These are phyloP conservation scores for Cladopsammia gracilis DNA, from an alignment of 64 coral and sea anemone species.

Conservation along the genomic window DNA sequence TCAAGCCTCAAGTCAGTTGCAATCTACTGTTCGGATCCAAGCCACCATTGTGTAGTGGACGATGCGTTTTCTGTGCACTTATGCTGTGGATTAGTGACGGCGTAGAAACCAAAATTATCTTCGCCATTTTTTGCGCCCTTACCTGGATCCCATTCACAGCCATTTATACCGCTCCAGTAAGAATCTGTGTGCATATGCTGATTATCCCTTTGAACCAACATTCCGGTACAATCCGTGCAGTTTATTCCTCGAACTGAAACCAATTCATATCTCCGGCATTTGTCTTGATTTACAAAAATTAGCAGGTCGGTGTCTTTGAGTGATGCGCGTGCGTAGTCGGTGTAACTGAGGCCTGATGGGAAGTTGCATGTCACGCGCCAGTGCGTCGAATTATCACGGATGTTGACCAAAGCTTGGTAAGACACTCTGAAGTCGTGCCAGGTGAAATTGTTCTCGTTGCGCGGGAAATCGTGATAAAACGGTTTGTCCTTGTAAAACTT, in stretches of 20 bases:
- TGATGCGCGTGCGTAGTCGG: conserved; percentile 35
- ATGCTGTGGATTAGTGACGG: background rate
- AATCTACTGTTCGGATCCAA: conserved; percentile 23
- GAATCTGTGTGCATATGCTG: conserved; percentile 49
- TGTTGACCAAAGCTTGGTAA: conserved; percentile 19
- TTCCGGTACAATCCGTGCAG: background rate
- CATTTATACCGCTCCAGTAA: conserved; percentile 13
- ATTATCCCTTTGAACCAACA: conserved; percentile 10
- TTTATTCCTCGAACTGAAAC: conserved; percentile 34
- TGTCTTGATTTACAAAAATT: conserved; percentile 15
- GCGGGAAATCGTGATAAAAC: conserved; percentile 32
- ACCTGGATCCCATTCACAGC: background rate
- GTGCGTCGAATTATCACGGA: conserved; percentile 32
- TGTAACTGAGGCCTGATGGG: conserved; percentile 16
- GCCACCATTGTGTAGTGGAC: conserved; percentile 72
- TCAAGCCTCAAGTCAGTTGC: too few relatives aligned
- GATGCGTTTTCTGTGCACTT: conserved; percentile 34
- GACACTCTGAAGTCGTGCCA: conserved; percentile 13
- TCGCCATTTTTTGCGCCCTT: background rate
- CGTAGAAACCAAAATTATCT: conserved; percentile 66
- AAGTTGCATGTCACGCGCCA: conserved; percentile 41
- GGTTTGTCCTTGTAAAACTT: conserved; percentile 2
- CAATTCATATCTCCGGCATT: conserved; percentile 2
- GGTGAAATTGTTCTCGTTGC: conserved; percentile 21
- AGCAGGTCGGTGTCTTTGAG: conserved; percentile 20